Base-by-base conservation (phyloP, 1,140 invertebrate species). In the Trissolcus basalis region DNA sequence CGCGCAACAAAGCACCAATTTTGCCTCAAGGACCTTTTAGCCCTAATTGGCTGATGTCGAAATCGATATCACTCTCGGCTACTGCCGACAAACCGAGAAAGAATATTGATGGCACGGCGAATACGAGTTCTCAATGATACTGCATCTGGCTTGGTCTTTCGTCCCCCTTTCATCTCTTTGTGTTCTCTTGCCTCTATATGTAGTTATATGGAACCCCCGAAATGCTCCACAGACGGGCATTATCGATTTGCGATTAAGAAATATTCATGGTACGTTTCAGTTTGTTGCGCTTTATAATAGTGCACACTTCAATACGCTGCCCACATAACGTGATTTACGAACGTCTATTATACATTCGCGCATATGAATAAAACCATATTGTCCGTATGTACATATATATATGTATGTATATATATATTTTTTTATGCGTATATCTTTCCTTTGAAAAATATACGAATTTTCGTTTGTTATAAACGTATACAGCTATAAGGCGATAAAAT, bases 41-140 rank as follows among this genome's bases (percentile, higher is more conserved):
- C 77, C 83, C 82, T 88, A 87, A 88, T 87, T 87, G 86, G 84
- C 81, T 83, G 19, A 27, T 27, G 82, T 83, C 80, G 78, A 79
- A 87, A 86, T 86, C 86, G 84, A 87, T 86, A 86, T 84, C 79
- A 82, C 78, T 83, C 82, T 81, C 81, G 60, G 79, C 80, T 77
- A 58, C 63, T 73, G 59, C 64, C 72, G 72, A 79, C 78, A 80
- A 76, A 75, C 78, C 71, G 71, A 77, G 74, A 71, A 74, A 67
- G 78, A 80, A 77, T 80, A 80, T 80, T 80, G 78, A 80, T 80
- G 74, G 74, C 56, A 72, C 76, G 74, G 61, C n/a, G n/a, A 56
- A 54, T 72, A 67, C 72, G 69, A 80, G 64, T 77, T 55, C 58
- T 71, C 70, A 80, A 80, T 80, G 69, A 76, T 80, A 75, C 74